Evolutionary conservation across 2,888 invertebrate genomes (phyloP), one percentile per base, ranked within the genome.

Genomic region (Rotaria magnacalcarata): DNA sequence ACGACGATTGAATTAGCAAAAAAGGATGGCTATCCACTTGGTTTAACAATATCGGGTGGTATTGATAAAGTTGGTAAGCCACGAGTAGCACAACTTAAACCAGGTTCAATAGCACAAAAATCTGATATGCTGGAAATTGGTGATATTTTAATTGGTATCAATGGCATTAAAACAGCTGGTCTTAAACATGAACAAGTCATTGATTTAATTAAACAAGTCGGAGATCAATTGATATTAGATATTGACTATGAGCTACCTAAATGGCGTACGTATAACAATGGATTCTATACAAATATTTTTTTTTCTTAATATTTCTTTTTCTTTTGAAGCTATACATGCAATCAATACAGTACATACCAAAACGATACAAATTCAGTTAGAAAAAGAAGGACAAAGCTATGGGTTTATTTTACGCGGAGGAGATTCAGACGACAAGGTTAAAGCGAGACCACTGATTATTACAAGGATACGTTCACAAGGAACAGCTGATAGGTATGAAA

Each of bases 381-480:
- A 96, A 88, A 94, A 95, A 88, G 93, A 94, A 88, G 94, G 94
- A 8, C 88, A 88, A 0, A 96, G 95, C 84, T 93, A 96, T 87
- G 97, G 97, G 0, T 94, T 97, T 88, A 96, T 96, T 4, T 92
- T 97, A 87, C 93, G 96, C 80, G 94, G 94, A 11, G 96, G 96
- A 11, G 94, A 94, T 85, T 93, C 94, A 84, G 93, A 93, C 0
- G 93, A 94, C 89, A 88, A 88, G 41, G 88, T 88, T 86, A 91
- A 91, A 87, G 90, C 90, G 56, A 93, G 94, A 88, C 95, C 96
- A 0, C 91, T 97, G 88, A 94, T 95, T 10, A 94, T 97, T 60
- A 96, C 96, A 0, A 94, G 95, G 89, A 95, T 97, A 10, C 93
- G 96, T 88, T 94, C 95, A 21, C 95, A 95, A 86, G 96, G 96